phyloP scores from a whole-genome alignment of 2,113 vertebrate species.

The Phylloscopus whistleri region DNA sequence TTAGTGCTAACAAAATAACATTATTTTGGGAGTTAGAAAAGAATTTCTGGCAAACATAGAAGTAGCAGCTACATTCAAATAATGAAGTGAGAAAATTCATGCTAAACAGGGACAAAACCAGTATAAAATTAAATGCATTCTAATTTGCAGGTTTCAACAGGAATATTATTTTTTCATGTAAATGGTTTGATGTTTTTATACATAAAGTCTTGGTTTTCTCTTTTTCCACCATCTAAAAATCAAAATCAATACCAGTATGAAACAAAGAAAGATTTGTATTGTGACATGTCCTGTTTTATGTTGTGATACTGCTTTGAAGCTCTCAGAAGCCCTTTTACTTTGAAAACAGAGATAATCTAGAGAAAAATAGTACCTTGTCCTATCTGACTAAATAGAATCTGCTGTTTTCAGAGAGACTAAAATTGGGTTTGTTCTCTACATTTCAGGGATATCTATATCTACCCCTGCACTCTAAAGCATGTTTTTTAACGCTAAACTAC shows the following conservation, averaged over 20 bases:
- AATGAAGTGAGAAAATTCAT: constrained; percentile 1
- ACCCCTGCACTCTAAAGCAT: not conserved
- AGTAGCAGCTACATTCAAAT: not conserved
- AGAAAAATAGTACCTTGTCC: constrained; percentile 22
- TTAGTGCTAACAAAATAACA: not conserved
- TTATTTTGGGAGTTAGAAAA: not conserved
- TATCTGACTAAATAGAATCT: constrained; percentile 35
- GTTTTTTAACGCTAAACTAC: not conserved
- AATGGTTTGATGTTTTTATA: not conserved
- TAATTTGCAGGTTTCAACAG: not conserved
- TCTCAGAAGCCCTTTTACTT: constrained; percentile 44
- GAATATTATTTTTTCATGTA: not conserved
- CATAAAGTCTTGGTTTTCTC: not conserved
- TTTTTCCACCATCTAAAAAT: not conserved
- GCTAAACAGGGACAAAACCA: not conserved
- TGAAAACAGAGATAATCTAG: constrained; percentile 37
- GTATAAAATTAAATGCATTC: not conserved
- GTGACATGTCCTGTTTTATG: constrained; percentile 19
- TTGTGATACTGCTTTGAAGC: constrained; percentile 47
- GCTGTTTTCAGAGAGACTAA: constrained; percentile 30
- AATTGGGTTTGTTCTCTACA: constrained; percentile 33
- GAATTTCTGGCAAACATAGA: not conserved
- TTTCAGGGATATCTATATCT: not conserved
- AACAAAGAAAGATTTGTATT: constrained; percentile 41
- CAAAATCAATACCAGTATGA: constrained; percentile 32